Evolutionary conservation across 2,888 invertebrate genomes (phyloP).

Genomic region (Drosophila demipolita): DNA sequence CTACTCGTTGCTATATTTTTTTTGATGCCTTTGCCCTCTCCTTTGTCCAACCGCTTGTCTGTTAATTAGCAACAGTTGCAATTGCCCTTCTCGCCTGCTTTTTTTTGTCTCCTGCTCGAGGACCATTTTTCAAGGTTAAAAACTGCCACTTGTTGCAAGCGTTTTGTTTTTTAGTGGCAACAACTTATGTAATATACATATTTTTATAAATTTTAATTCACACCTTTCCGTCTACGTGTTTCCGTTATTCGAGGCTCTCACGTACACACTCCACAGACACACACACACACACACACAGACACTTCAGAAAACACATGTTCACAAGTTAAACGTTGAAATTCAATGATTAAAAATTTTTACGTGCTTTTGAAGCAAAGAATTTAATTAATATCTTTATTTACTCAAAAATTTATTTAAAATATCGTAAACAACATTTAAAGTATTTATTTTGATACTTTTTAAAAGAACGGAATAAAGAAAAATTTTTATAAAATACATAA

Average conservation of each 20-base stretch:
- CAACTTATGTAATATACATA: background rate
- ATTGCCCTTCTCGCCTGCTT: conserved; percentile 14
- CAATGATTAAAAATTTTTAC: background rate
- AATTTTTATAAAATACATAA: background rate
- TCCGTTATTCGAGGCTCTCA: background rate
- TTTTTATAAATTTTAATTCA: background rate
- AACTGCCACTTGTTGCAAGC: conserved; percentile 48
- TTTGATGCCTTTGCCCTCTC: background rate
- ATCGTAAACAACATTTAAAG: background rate
- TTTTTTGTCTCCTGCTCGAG: conserved; percentile 23
- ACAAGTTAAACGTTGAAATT: background rate
- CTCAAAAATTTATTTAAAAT: background rate
- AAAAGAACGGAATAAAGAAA: background rate
- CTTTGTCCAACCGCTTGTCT: background rate
- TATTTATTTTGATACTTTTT: background rate
- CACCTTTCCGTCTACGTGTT: background rate
- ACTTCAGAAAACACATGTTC: conserved; percentile 2
- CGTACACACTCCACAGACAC: background rate
- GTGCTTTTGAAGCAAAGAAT: background rate
- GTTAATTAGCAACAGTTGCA: conserved; percentile 63
- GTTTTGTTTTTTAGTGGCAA: background rate
- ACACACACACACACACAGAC: background rate
- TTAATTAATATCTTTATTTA: background rate
- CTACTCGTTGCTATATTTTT: background rate
- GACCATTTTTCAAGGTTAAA: conserved; percentile 26